These are phyloP conservation scores for Eurystomus gularis DNA, from an alignment of 2,113 vertebrate genomes.

Conservation along the genomic window DNA sequence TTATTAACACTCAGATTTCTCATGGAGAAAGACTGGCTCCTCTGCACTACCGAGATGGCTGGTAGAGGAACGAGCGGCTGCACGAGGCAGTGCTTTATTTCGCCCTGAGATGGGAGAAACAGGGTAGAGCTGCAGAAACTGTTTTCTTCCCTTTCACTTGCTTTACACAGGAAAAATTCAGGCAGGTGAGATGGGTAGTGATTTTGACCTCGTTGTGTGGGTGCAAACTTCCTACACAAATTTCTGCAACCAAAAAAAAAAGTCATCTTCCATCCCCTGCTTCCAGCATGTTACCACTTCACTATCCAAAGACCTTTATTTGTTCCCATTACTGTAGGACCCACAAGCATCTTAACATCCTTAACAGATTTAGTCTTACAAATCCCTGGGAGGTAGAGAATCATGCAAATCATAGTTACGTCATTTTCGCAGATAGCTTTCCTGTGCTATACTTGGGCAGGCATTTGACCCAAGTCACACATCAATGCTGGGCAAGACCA, in stretches of 20 bases:
- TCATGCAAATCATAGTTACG: background rate
- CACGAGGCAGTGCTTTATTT: background rate
- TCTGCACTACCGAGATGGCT: background rate
- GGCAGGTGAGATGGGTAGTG: background rate
- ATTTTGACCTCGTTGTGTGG: background rate
- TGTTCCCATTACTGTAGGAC: background rate
- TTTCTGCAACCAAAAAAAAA: background rate
- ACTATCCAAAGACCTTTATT: background rate
- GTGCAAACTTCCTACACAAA: background rate
- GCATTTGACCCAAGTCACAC: too few relatives aligned
- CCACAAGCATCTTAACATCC: background rate
- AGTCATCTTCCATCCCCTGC: background rate
- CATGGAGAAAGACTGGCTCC: background rate
- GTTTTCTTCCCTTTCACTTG: background rate
- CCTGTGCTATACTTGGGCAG: background rate
- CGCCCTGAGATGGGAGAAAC: background rate
- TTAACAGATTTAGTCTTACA: background rate
- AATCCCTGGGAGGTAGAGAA: background rate
- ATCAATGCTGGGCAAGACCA: rapidly evolving
- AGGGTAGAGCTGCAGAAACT: background rate
- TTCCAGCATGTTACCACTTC: background rate
- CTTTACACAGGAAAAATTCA: background rate
- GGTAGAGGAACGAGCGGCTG: rapidly evolving
- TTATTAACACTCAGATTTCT: conserved; percentile 44
- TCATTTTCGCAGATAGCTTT: background rate